Evolutionary conservation across 2,888 invertebrate genomes (phyloP).

Genomic region (Platycheirus rosarum): DNA sequence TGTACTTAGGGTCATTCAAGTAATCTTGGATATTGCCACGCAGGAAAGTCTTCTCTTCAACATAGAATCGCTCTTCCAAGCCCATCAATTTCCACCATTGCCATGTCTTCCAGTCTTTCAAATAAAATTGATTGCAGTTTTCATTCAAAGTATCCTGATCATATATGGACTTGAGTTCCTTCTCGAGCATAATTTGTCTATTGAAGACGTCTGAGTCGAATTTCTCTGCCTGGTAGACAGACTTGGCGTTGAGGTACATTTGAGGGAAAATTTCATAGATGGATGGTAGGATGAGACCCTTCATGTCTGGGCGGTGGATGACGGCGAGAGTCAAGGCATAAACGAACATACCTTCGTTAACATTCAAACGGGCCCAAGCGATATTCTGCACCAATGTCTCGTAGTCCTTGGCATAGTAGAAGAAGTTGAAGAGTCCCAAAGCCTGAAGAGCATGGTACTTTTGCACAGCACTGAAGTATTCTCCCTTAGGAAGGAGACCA

Average conservation of each 20-base stretch:
- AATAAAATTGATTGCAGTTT: constrained; percentile 12
- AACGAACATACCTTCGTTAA: constrained; percentile 88
- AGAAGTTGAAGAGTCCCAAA: constrained; percentile 85
- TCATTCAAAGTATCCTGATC: constrained; percentile 76
- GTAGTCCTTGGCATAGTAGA: constrained; percentile 88
- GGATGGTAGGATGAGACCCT: constrained; percentile 87
- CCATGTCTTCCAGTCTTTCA: constrained; percentile 79
- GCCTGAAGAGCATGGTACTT: constrained; percentile 84
- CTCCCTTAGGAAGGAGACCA: constrained; percentile 84
- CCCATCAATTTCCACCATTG: constrained; percentile 81
- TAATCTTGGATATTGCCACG: constrained; percentile 76
- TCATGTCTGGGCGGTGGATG: constrained; percentile 87
- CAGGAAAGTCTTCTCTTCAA: constrained; percentile 77
- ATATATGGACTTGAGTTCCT: constrained; percentile 78
- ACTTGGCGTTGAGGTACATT: constrained; percentile 88
- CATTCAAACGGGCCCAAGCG: constrained; percentile 86
- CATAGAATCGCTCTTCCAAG: constrained; percentile 77
- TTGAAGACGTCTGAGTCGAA: constrained; percentile 81
- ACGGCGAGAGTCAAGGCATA: constrained; percentile 88
- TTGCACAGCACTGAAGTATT: constrained; percentile 84
- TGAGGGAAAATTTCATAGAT: constrained; percentile 91
- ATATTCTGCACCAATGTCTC: constrained; percentile 88
- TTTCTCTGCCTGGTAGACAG: constrained; percentile 87
- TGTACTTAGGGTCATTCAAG: constrained; percentile 77
- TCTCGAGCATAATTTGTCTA: constrained; percentile 82